phyloP scores from a whole-genome alignment of 2,113 vertebrate species.

The Boleophthalmus pectinirostris region DNA sequence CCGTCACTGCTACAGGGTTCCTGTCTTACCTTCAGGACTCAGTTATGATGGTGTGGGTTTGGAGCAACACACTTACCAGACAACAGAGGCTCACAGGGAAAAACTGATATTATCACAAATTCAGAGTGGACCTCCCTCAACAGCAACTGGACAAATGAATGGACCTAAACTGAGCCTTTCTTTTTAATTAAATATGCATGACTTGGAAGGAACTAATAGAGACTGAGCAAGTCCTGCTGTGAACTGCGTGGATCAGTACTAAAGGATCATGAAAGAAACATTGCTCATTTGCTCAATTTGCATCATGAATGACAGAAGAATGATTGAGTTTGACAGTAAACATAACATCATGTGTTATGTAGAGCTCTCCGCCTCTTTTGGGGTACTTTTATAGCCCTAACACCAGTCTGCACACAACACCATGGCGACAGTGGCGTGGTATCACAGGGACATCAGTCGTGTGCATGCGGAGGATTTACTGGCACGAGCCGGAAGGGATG shows the following conservation, averaged over 20 bases:
- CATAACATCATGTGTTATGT: slow-evolving; percentile 18
- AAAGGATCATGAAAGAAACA: slow-evolving; percentile 42
- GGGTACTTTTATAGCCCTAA: slow-evolving; percentile 39
- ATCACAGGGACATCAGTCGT: slow-evolving; percentile 87
- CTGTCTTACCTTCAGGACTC: slow-evolving; percentile 7
- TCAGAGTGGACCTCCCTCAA: slow-evolving; percentile 27
- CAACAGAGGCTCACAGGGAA: slow-evolving; percentile 24
- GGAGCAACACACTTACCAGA: slow-evolving; percentile 57
- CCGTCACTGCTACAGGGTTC: slow-evolving; percentile 41
- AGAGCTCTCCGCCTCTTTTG: slow-evolving; percentile 47
- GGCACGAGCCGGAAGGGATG: slow-evolving; percentile 82
- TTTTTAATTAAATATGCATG: slow-evolving; percentile 41
- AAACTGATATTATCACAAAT: slow-evolving; percentile 23
- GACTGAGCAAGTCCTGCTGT: slow-evolving; percentile 41
- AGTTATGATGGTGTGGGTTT: slow-evolving; percentile 41
- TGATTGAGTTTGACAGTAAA: slow-evolving; percentile 26
- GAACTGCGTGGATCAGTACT: slow-evolving; percentile 20
- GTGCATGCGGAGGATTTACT: slow-evolving; percentile 84
- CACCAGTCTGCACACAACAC: slow-evolving; percentile 30
- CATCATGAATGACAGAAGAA: slow-evolving; percentile 15
- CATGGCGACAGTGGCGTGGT: slow-evolving; percentile 82
- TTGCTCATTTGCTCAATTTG: slow-evolving; percentile 10
- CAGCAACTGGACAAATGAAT: slow-evolving; percentile 21
- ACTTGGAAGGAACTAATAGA: slow-evolving; percentile 31
- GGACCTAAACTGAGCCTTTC: slow-evolving; percentile 20